phyloP scores from a whole-genome alignment of 2,113 vertebrate species.

The Bungarus multicinctus region DNA sequence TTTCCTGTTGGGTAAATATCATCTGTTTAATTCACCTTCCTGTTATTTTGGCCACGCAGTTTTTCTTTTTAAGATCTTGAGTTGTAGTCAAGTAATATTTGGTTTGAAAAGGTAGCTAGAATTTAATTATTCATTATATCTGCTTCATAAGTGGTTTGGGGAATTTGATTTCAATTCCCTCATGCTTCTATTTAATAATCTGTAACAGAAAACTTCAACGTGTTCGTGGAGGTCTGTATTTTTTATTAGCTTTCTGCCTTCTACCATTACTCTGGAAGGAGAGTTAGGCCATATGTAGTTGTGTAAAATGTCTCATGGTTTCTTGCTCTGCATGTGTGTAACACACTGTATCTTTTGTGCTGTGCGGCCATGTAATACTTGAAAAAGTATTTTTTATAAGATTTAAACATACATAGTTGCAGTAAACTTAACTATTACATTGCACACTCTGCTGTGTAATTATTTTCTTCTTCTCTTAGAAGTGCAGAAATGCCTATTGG shows the following conservation, averaged over 20 bases:
- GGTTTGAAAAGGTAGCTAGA: background rate
- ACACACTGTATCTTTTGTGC: background rate
- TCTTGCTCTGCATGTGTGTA: background rate
- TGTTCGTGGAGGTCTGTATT: background rate
- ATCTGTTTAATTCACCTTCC: background rate
- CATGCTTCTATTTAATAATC: background rate
- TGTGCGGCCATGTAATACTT: background rate
- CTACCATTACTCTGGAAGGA: background rate
- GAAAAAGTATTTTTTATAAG: background rate
- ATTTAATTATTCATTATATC: background rate
- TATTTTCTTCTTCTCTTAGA: background rate
- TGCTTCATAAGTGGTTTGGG: background rate
- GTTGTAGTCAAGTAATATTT: background rate
- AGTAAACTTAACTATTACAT: background rate
- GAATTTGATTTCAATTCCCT: background rate
- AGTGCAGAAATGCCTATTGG: background rate
- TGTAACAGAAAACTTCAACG: background rate
- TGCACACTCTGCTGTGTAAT: background rate
- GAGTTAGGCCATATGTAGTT: background rate
- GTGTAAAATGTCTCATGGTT: background rate
- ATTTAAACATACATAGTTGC: background rate
- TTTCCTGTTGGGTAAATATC: background rate
- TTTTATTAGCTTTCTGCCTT: background rate
- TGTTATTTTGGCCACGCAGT: background rate
- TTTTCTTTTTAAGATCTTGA: background rate